Conservation (phyloP, 2,113 vertebrate species). For the Mastomys coucha region DNA sequence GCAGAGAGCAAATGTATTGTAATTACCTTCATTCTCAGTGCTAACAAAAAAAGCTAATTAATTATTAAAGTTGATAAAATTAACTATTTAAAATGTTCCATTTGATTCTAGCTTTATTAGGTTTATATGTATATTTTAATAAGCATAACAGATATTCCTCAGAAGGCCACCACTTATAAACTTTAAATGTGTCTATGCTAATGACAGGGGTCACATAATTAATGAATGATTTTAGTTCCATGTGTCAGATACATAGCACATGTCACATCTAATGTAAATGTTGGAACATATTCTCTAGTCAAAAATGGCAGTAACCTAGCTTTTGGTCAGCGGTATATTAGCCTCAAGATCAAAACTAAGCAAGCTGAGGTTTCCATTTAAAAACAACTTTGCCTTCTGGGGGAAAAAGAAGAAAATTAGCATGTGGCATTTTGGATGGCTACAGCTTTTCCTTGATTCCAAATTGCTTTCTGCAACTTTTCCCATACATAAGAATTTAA, state of each 20-base stretch:
- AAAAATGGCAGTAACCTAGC: constrained; percentile 58
- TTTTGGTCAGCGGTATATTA: constrained; percentile 45
- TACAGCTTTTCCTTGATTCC: neutral
- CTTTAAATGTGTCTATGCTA: constrained; percentile 58
- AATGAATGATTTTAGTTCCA: constrained; percentile 22
- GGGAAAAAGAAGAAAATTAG: constrained; percentile 33
- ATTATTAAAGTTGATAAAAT: constrained; percentile 69
- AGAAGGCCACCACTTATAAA: constrained; percentile 34
- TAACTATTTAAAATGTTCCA: constrained; percentile 63
- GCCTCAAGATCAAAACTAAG: constrained; percentile 46
- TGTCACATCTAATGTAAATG: constrained; percentile 19
- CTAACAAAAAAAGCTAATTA: constrained; percentile 69
- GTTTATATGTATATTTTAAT: constrained; percentile 44
- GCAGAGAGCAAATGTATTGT: constrained; percentile 59
- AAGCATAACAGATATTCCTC: constrained; percentile 51
- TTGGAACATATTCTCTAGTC: constrained; percentile 36
- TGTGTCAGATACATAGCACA: neutral
- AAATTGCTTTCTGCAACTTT: neutral
- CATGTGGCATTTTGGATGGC: constrained; percentile 11
- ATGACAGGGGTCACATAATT: neutral
- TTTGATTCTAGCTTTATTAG: constrained; percentile 27
- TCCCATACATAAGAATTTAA: neutral
- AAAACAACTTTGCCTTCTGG: constrained; percentile 14
- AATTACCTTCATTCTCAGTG: constrained; percentile 67
- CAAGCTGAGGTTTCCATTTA: constrained; percentile 20